phyloP scores from a whole-genome alignment of 2,888 invertebrate genomes.

The Diogma glabrata region DNA sequence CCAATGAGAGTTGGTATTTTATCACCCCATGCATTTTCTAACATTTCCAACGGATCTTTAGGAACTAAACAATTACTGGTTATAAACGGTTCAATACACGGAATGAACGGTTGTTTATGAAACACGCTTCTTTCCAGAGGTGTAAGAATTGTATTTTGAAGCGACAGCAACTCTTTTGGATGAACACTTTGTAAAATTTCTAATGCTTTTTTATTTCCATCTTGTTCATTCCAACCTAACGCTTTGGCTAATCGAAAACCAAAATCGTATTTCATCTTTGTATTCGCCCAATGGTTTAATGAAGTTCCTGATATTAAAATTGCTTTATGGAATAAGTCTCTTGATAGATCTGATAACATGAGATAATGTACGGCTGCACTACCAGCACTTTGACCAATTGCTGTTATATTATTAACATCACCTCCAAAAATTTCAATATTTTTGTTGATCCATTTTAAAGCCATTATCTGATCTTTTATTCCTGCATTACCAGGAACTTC shows the following conservation, averaged over 20 bases:
- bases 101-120: no score
- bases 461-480: not conserved
- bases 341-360: slow-evolving; percentile 38
- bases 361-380: slow-evolving; percentile 34
- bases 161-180: slow-evolving; percentile 26
- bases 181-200: slow-evolving; percentile 26
- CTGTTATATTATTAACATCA: not conserved
- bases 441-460: not conserved
- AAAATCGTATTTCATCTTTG: slow-evolving; percentile 28
- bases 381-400: not conserved
- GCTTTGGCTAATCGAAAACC: slow-evolving; percentile 29
- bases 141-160: slow-evolving; percentile 24
- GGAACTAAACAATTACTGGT: slow-evolving; percentile 30
- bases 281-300: slow-evolving; percentile 28
- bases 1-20: slow-evolving; percentile 32
- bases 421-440: slow-evolving; percentile 1
- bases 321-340: slow-evolving; percentile 33
- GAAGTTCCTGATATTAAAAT: slow-evolving; percentile 32
- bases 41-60: slow-evolving; percentile 30
- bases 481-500: slow-evolving; percentile 37
- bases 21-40: slow-evolving; percentile 32
- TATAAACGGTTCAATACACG: slow-evolving; percentile 30
- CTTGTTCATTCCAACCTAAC: slow-evolving; percentile 30
- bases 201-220: slow-evolving; percentile 26
- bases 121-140: no score